These are phyloP conservation scores for Neodiprion fabricii DNA, from an alignment of 1,140 invertebrate species.

Conservation along the genomic window DNA sequence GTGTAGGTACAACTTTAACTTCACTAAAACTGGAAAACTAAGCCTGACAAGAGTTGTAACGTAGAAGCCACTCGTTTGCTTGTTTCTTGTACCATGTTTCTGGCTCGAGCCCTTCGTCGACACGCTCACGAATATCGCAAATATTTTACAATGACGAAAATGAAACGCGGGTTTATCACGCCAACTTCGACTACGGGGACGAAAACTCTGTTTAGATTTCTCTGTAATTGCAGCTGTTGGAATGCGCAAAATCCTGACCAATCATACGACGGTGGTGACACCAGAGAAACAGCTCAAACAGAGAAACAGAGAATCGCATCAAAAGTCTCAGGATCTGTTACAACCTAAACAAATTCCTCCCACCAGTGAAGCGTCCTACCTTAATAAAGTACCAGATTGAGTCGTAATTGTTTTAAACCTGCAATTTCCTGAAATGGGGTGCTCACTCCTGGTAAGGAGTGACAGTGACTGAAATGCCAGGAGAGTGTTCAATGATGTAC, in stretches of 20 bases:
- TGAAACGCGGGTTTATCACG: not conserved
- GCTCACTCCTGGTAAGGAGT: not conserved
- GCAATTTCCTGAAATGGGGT: not conserved
- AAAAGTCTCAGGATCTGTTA: too few species aligned
- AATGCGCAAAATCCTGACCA: too few species aligned
- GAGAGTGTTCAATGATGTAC: not conserved
- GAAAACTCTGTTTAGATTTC: not conserved
- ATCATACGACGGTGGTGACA: too few species aligned
- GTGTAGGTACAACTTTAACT: too few species aligned
- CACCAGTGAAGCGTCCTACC: too few species aligned
- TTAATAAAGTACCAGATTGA: too few species aligned
- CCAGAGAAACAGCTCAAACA: too few species aligned
- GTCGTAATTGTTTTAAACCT: too few species aligned
- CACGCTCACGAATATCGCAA: not conserved
- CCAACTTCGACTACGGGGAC: not conserved
- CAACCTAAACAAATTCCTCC: too few species aligned
- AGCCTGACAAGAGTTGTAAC: not conserved
- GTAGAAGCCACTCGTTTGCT: not conserved
- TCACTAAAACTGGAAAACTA: not conserved
- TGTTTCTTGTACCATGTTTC: not conserved
- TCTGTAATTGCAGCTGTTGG: too few species aligned
- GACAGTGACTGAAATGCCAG: not conserved
- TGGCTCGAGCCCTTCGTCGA: not conserved
- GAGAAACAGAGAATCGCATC: too few species aligned
- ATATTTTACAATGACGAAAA: not conserved